Conservation (phyloP, 1,140 invertebrate genomes). For the Phenacoccus solenopsis region DNA sequence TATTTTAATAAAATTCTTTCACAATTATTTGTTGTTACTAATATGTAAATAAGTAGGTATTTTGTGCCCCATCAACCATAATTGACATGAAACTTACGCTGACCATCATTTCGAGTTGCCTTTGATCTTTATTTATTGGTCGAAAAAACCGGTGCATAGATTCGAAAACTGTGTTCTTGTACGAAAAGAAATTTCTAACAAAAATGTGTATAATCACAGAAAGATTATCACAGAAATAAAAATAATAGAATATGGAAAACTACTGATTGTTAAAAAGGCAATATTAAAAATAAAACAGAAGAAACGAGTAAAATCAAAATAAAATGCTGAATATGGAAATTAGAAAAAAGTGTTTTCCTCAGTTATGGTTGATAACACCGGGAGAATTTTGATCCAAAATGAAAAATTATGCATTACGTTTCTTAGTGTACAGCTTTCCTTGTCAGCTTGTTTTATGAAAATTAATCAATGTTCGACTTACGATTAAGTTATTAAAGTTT, state of each 20-base stretch:
- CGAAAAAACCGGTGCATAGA: neutral
- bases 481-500: no score
- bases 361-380: neutral
- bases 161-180: neutral
- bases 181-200: conserved; percentile 11
- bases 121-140: neutral
- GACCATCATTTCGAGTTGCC: neutral
- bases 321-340: neutral
- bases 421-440: no score
- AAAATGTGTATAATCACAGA: conserved; percentile 17
- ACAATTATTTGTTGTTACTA: neutral
- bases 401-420: neutral
- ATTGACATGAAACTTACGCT: conserved; percentile 10
- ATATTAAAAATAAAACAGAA: conserved; percentile 5
- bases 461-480: no score
- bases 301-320: neutral
- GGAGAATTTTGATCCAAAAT: neutral
- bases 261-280: conserved; percentile 4
- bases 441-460: neutral
- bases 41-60: neutral
- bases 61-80: conserved; percentile 15
- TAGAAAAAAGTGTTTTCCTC: neutral
- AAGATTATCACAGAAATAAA: conserved; percentile 16
- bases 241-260: conserved; percentile 11
- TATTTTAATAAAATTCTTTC: neutral